Percentiles rank a stretch among this genome's conserved stretches.
phyloP scores from a whole-genome alignment of 1,140 invertebrate species.

The Temnothorax longispinosus region DNA sequence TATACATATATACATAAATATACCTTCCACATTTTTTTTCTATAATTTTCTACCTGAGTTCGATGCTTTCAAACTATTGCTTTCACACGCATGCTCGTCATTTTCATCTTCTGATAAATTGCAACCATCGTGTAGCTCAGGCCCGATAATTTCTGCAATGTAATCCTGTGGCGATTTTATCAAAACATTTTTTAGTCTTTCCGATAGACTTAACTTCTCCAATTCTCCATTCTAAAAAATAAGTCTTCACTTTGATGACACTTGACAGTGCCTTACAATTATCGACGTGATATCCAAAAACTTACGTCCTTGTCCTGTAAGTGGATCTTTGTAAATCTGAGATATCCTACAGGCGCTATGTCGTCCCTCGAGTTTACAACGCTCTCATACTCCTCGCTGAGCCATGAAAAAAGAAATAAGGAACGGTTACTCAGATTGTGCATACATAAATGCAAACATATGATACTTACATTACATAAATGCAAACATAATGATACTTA shows the following conservation, averaged over 20 bases:
- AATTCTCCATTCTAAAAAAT: conserved; percentile 77
- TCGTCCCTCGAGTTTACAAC: conserved; percentile 96
- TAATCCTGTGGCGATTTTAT: conserved; percentile 87
- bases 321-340: conserved; percentile 94
- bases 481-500: conserved; percentile 87
- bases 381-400: conserved; percentile 94
- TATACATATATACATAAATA: neutral
- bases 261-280: conserved; percentile 11
- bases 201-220: conserved; percentile 82
- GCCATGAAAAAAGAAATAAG: conserved; percentile 77
- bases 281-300: conserved; percentile 44
- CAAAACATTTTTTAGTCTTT: conserved; percentile 85
- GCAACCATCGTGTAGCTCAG: conserved; percentile 84
- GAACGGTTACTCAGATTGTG: conserved; percentile 6
- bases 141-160: conserved; percentile 86
- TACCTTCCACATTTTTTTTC: conserved; percentile 1
- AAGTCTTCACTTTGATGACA: conserved; percentile 33
- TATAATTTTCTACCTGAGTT: conserved; percentile 77
- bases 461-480: conserved; percentile 91
- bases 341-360: conserved; percentile 96
- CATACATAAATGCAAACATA: conserved; percentile 8
- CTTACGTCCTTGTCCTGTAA: conserved; percentile 89
- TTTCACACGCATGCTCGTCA: conserved; percentile 81
- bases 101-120: conserved; percentile 85
- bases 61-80: conserved; percentile 79